Conservation (phyloP, 2,797 vertebrate genomes). For the Triplophysa bombifrons region DNA sequence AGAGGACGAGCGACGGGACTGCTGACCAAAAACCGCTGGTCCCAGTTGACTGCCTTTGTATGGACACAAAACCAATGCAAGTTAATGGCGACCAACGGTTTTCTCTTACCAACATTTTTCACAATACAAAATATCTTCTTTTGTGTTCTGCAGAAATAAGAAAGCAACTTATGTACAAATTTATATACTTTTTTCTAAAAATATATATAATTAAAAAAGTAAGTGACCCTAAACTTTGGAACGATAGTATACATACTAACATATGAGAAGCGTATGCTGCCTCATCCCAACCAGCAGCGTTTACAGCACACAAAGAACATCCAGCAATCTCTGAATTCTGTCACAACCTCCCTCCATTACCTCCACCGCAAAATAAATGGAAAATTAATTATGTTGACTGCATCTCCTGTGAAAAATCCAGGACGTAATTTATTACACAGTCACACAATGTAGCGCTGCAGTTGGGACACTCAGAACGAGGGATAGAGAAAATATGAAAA, state of each 20-base stretch:
- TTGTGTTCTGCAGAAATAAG: too few relatives aligned
- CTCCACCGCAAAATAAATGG: slow-evolving; percentile 61
- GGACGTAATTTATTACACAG: slow-evolving; percentile 72
- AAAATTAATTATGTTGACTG: slow-evolving; percentile 74
- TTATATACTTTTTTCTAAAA: too few relatives aligned
- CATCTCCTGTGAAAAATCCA: slow-evolving; percentile 64
- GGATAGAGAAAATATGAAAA: slow-evolving; percentile 26
- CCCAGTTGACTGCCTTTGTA: too few relatives aligned
- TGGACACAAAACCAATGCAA: too few relatives aligned
- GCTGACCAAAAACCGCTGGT: too few relatives aligned
- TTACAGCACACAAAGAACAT: slow-evolving; percentile 41
- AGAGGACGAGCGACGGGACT: too few relatives aligned
- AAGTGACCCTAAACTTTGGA: too few relatives aligned
- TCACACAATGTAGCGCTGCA: slow-evolving; percentile 64
- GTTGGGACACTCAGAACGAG: slow-evolving; percentile 49
- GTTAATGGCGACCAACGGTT: too few relatives aligned
- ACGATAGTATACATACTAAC: neutral
- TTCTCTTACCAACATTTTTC: too few relatives aligned
- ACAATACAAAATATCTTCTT: too few relatives aligned
- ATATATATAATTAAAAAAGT: too few relatives aligned
- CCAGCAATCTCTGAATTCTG: slow-evolving; percentile 9
- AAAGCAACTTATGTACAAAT: too few relatives aligned
- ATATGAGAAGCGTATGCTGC: neutral
- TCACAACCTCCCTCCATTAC: slow-evolving; percentile 46
- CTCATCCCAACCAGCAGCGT: slow-evolving; percentile 35